Evolutionary conservation across 2,888 invertebrate genomes (phyloP).

Genomic region (Heliconius charithonia): DNA sequence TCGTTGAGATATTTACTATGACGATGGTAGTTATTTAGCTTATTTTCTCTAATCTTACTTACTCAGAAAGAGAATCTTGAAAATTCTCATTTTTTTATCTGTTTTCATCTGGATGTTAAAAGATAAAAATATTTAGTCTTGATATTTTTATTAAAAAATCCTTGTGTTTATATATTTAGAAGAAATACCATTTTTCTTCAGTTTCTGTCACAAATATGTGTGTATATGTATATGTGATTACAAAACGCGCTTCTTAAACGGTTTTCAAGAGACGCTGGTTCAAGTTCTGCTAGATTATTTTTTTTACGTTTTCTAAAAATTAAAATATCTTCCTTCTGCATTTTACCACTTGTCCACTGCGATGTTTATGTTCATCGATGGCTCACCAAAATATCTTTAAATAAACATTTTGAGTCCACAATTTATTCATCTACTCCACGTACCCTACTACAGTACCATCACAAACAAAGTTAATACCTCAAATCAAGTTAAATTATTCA

Average conservation of each 20-base stretch:
- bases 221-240: too few relatives aligned
- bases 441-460: not conserved
- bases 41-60: slow-evolving; percentile 35
- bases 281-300: too few relatives aligned
- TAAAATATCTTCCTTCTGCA: too few relatives aligned
- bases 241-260: too few relatives aligned
- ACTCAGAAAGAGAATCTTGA: too few relatives aligned
- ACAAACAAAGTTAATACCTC: slow-evolving; percentile 26
- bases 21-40: slow-evolving; percentile 37
- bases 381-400: not conserved
- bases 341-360: too few relatives aligned
- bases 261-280: too few relatives aligned
- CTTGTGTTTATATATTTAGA: too few relatives aligned
- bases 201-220: too few relatives aligned
- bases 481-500: slow-evolving; percentile 42
- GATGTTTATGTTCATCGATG: not conserved
- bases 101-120: not conserved
- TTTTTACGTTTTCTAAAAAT: too few relatives aligned
- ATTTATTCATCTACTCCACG: not conserved
- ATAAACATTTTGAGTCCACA: not conserved
- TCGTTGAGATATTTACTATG: slow-evolving; percentile 70
- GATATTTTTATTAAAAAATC: too few relatives aligned
- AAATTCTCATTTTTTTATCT: not conserved
- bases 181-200: too few relatives aligned
- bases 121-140: not conserved